A percentile compares a stretch with the other conserved stretches of the same genome.
Evolutionary conservation across 2,888 invertebrate species (phyloP).

Genomic region (Thecocarcelia acutangulata): DNA sequence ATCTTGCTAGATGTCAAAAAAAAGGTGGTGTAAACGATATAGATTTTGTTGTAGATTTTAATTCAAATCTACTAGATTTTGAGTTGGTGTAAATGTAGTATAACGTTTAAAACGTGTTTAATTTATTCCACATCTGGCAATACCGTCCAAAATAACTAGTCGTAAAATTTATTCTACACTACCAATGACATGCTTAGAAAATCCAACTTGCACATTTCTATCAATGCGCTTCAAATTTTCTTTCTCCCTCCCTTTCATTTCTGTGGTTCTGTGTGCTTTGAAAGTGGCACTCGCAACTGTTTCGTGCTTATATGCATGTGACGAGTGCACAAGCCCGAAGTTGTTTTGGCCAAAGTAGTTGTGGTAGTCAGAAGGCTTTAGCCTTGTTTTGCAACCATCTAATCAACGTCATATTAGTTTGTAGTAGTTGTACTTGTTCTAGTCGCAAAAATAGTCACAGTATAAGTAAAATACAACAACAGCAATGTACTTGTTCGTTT

Average conservation of each 20-base stretch:
- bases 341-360: conserved; percentile 43
- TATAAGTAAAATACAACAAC: conserved; percentile 38
- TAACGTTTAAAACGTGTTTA: too few species aligned
- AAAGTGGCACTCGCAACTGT: not conserved
- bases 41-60: too few species aligned
- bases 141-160: conserved; percentile 66
- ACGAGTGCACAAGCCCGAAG: conserved; percentile 42
- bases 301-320: conserved; percentile 37
- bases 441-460: conserved; percentile 54
- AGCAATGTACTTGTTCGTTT: conserved; percentile 38
- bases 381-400: conserved; percentile 61
- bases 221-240: conserved; percentile 59
- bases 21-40: too few species aligned
- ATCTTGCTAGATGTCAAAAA: too few species aligned
- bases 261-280: not conserved
- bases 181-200: conserved; percentile 73
- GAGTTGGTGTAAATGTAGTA: too few species aligned
- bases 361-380: conserved; percentile 51
- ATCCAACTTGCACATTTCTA: conserved; percentile 63
- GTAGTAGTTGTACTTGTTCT: conserved; percentile 58
- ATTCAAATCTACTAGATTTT: too few species aligned
- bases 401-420: conserved; percentile 67
- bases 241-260: conserved; percentile 48
- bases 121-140: conserved; percentile 46
- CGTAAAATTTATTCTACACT: conserved; percentile 56